Conservation (phyloP, 2,888 invertebrate genomes). For the Yponomeuta plumbellus region DNA sequence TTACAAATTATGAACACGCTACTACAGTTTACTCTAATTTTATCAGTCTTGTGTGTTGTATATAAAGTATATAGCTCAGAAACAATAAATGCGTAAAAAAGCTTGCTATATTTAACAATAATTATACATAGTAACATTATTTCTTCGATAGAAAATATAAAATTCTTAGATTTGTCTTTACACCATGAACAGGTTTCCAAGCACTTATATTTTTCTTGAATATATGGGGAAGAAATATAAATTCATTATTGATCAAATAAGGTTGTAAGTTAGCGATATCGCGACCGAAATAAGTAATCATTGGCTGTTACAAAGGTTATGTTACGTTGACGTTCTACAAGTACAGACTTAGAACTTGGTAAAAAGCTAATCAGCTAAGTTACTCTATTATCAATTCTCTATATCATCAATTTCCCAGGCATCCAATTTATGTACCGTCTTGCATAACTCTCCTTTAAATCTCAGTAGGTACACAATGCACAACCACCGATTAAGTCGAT, state of each 20-base stretch:
- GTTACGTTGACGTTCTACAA: neutral
- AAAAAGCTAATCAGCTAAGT: neutral
- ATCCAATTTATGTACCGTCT: too few relatives aligned
- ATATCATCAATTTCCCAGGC: too few relatives aligned
- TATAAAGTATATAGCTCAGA: conserved; percentile 71
- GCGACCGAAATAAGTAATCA: neutral
- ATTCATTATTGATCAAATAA: neutral
- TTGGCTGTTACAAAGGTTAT: neutral
- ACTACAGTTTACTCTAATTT: conserved; percentile 42
- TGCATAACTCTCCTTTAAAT: too few relatives aligned
- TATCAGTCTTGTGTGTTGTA: conserved; percentile 76
- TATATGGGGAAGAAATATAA: neutral
- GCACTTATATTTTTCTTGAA: conserved; percentile 25
- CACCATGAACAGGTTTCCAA: conserved; percentile 27
- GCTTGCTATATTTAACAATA: neutral
- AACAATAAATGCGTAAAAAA: conserved; percentile 54
- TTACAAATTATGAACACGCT: conserved; percentile 63
- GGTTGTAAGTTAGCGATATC: neutral
- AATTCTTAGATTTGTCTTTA: conserved; percentile 28
- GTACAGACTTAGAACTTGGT: neutral
- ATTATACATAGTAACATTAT: neutral
- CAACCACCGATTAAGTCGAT: too few relatives aligned
- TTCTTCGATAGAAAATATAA: neutral
- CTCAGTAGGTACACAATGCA: too few relatives aligned
- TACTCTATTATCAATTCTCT: too few relatives aligned